phyloP scores from a whole-genome alignment of 2,888 invertebrate species.

The Neuroscelio doddi region DNA sequence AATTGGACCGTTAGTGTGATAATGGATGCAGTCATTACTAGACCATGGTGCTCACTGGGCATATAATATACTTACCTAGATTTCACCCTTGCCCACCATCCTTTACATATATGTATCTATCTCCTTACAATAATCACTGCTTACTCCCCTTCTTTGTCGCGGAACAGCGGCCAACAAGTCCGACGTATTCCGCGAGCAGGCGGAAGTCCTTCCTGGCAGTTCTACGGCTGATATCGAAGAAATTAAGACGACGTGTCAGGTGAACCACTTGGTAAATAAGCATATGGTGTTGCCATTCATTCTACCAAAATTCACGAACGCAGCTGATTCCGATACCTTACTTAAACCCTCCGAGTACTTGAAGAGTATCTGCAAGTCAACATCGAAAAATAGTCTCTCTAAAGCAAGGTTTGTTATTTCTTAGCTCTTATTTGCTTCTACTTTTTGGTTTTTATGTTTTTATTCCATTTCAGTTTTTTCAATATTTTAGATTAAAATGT shows the following conservation, averaged over 20 bases:
- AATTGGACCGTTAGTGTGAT: constrained; percentile 64
- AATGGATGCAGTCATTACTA: constrained; percentile 68
- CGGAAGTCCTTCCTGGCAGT: constrained; percentile 71
- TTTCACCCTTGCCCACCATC: constrained; percentile 64
- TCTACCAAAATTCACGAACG: constrained; percentile 89
- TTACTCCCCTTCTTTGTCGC: constrained; percentile 49
- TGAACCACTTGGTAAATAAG: constrained; percentile 82
- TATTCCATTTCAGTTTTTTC: no score
- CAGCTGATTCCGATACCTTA: constrained; percentile 85
- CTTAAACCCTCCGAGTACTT: constrained; percentile 95
- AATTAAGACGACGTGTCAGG: constrained; percentile 63
- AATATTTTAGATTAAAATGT: no score
- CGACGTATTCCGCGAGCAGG: constrained; percentile 58
- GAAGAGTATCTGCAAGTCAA: constrained; percentile 80
- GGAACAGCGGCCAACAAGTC: constrained; percentile 71
- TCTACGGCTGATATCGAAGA: constrained; percentile 68
- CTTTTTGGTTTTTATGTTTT: not conserved
- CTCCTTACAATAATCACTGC: constrained; percentile 51
- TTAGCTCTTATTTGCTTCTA: not conserved
- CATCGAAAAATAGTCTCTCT: constrained; percentile 63
- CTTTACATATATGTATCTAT: constrained; percentile 25
- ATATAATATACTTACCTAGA: constrained; percentile 73
- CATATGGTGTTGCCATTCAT: constrained; percentile 91
- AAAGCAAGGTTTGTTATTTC: constrained; percentile 67
- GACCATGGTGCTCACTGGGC: constrained; percentile 69